Percentiles rank a stretch among this genome's conserved stretches.
These are phyloP conservation scores for Oligia latruncula DNA, from an alignment of 2,888 invertebrate genomes.

Conservation along the genomic window DNA sequence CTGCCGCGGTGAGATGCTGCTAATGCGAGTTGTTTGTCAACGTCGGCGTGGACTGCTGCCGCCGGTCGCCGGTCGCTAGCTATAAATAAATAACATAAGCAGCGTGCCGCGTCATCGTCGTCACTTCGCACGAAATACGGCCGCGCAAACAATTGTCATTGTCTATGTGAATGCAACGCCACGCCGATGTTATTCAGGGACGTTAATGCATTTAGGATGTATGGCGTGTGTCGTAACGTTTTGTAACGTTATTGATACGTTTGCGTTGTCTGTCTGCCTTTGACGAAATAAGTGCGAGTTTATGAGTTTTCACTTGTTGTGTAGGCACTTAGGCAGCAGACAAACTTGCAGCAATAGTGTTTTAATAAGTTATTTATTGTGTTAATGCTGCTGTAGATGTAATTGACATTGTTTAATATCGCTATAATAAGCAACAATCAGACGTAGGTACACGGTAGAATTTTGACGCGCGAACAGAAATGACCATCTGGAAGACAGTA, in stretches of 20 bases:
- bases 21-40: constrained; percentile 86
- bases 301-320: constrained; percentile 34
- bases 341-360: constrained; percentile 5
- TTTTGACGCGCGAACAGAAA: constrained; percentile 17
- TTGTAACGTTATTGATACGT: constrained; percentile 58
- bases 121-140: constrained; percentile 71
- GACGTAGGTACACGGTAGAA: neutral
- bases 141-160: constrained; percentile 75
- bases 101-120: constrained; percentile 71
- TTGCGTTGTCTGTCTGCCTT: constrained; percentile 32
- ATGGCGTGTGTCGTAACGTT: constrained; percentile 70
- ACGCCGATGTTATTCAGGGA: constrained; percentile 69
- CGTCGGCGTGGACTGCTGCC: constrained; percentile 75
- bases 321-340: neutral
- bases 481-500: constrained; percentile 55
- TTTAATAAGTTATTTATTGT: neutral
- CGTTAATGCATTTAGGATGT: constrained; percentile 74
- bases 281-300: constrained; percentile 23
- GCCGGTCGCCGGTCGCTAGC: constrained; percentile 69
- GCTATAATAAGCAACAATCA: neutral
- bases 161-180: constrained; percentile 75
- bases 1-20: constrained; percentile 67
- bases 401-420: neutral
- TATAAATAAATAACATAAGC: constrained; percentile 83
- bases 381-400: neutral